These are phyloP conservation scores for Lophura nycthemera DNA, from an alignment of 2,113 vertebrate species.

Conservation along the genomic window DNA sequence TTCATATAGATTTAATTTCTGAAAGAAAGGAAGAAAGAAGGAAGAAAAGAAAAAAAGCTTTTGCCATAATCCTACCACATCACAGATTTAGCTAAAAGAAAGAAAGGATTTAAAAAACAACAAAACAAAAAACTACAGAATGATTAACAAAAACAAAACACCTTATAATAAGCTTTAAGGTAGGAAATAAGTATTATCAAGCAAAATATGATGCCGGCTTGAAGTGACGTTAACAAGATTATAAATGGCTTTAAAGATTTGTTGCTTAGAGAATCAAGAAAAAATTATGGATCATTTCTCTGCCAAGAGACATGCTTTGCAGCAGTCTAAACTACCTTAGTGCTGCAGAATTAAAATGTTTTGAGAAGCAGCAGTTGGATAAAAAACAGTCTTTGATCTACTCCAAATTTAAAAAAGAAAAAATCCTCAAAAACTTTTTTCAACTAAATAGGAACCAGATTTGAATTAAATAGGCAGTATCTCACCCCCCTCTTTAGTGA, in stretches of 20 bases:
- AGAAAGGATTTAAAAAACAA: neutral
- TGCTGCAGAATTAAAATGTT: neutral
- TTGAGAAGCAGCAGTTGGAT: neutral
- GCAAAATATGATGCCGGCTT: neutral
- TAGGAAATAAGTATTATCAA: neutral
- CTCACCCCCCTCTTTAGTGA: neutral
- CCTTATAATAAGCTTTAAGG: neutral
- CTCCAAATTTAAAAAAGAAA: neutral
- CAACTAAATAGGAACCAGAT: neutral
- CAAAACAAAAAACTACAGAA: neutral
- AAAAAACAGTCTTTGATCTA: neutral
- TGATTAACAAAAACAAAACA: neutral
- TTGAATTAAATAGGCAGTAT: neutral
- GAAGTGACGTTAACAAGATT: constrained; percentile 7
- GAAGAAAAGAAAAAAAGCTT: too few species aligned
- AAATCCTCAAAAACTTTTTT: neutral
- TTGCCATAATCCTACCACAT: too few species aligned
- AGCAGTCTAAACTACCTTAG: neutral
- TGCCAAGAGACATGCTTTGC: neutral
- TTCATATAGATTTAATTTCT: neutral
- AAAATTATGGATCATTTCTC: neutral
- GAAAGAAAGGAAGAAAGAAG: too few species aligned
- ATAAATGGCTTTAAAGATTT: neutral
- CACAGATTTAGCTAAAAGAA: neutral
- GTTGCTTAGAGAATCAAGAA: neutral